Conservation (phyloP, 2,113 vertebrate genomes). For the Talpa occidentalis region DNA sequence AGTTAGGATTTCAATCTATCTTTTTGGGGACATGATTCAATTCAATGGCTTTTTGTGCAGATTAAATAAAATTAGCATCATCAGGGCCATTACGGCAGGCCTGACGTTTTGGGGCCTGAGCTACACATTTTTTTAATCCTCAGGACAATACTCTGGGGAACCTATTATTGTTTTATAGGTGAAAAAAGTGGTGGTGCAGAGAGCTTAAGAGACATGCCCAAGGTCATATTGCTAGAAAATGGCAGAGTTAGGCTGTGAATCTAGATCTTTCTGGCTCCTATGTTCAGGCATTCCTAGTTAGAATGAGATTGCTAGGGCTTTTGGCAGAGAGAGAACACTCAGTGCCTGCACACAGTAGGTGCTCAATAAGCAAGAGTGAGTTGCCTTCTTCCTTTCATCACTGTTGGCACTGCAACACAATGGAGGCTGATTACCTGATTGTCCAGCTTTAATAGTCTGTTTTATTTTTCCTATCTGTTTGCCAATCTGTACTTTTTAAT, state of each 20-base stretch:
- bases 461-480: constrained; percentile 26
- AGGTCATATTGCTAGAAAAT: neutral
- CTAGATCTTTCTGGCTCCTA: neutral
- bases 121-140: neutral
- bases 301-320: neutral
- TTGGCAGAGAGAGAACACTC: neutral
- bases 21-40: neutral
- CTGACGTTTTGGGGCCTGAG: neutral
- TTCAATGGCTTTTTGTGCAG: neutral
- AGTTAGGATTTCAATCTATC: neutral
- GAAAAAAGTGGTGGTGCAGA: neutral
- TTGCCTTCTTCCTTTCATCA: neutral
- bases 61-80: neutral
- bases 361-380: neutral
- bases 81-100: neutral
- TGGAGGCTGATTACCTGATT: neutral
- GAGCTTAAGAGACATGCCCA: neutral
- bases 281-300: neutral
- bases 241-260: neutral
- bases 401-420: neutral
- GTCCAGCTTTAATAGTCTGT: constrained; percentile 4
- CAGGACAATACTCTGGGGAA: neutral
- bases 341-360: neutral
- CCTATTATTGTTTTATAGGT: neutral
- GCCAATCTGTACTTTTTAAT: constrained; percentile 56